Evolutionary conservation across 2,113 vertebrate species (phyloP), one percentile per base, ranked within the genome.

Genomic region (Coptodon bakossiorum): DNA sequence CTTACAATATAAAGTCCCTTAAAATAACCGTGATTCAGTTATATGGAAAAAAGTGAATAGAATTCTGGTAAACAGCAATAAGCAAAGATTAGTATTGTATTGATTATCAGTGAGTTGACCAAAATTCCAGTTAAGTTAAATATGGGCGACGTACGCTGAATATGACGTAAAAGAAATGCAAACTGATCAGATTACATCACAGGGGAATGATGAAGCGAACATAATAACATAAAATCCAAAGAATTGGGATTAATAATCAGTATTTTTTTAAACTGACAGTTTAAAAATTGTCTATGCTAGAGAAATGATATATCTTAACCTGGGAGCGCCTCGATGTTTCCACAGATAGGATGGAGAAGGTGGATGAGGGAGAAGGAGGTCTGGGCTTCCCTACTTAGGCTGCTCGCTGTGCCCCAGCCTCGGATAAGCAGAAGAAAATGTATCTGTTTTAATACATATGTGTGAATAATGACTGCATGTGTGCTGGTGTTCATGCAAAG

Each of bases 61-160:
- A 36, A 66, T n/a, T n/a, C 6, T 66, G 61, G 17, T 0, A 0
- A 36, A 5, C 61, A 36, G 9, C 31, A 66, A 36, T 66, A 11
- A n/a, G 61, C 31, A 66, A 36, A 36, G 61, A 66, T 66, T 66
- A 63, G 5, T 34, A 61, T 36, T 34, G 31, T 36, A 63, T 2
- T n/a, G 31, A 66, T 66, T 38, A 66, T 36, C 19, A 12, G 31
- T 12, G 31, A 63, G 31, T 66, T 17, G 9, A 66, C 9, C 31
- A 66, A 66, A 66, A n/a, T 66, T 1, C 61, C 31, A 3, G 59
- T 6, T 61, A 61, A 61, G 59, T 63, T 63, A n/a, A 19, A 63
- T 36, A 63, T 7, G 6, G 59, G 59, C 1, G 17, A 12, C 9
- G 3, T n/a, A 1, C 6, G 31, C 6, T n/a, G 1, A 48, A 16